A percentile compares a stretch with the other conserved stretches of the same genome.
Conservation (phyloP, 2,113 vertebrate genomes). For the Dipodomys merriami region DNA sequence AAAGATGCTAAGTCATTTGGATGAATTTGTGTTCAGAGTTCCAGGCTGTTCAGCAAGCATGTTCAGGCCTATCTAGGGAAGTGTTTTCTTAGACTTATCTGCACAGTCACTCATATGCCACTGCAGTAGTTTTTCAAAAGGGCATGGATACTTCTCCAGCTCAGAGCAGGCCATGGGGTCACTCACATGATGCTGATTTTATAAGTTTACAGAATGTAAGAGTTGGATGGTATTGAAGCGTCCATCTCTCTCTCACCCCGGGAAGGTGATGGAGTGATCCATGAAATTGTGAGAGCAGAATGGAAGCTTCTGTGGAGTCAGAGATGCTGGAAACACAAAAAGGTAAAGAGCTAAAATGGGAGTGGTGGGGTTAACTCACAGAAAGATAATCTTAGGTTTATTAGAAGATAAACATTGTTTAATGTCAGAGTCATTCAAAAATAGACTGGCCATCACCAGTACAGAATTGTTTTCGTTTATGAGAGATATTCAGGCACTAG, state of each 20-base stretch:
- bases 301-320: not conserved
- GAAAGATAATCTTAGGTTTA: not conserved
- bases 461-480: not conserved
- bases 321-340: not conserved
- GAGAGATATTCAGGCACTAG: not conserved
- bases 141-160: too few relatives aligned
- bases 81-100: too few relatives aligned
- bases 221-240: not conserved
- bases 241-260: too few relatives aligned
- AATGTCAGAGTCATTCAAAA: not conserved
- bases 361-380: not conserved
- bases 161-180: too few relatives aligned
- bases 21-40: too few relatives aligned
- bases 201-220: too few relatives aligned
- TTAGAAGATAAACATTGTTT: not conserved
- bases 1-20: not conserved
- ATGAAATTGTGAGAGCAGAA: not conserved
- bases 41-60: too few relatives aligned
- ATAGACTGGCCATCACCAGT: not conserved
- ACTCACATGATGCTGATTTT: too few relatives aligned
- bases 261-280: too few relatives aligned
- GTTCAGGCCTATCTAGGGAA: too few relatives aligned
- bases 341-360: not conserved
- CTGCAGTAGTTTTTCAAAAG: too few relatives aligned
- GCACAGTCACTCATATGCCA: too few relatives aligned